Evolutionary conservation across 2,888 invertebrate species (phyloP).

Genomic region (Podotricha telesiphe): DNA sequence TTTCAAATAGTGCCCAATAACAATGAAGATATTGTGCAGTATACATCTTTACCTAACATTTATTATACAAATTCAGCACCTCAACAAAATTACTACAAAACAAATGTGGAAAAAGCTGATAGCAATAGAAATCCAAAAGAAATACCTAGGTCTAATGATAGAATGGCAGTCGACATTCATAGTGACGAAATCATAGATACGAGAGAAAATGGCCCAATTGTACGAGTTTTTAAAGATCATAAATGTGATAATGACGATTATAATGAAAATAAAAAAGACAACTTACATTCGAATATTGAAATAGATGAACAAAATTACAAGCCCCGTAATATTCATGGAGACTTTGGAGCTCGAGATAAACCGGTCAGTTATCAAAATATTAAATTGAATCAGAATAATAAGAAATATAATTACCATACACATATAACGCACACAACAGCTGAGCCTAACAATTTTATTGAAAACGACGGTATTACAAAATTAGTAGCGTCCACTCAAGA

Average conservation of each 20-base stretch:
- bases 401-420: constrained; percentile 65
- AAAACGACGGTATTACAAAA: constrained; percentile 70
- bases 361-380: constrained; percentile 57
- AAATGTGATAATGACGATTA: constrained; percentile 62
- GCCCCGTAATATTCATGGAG: constrained; percentile 56
- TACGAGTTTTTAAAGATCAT: constrained; percentile 72
- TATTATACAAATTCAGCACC: constrained; percentile 47
- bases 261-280: constrained; percentile 51
- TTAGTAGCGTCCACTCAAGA: constrained; percentile 84
- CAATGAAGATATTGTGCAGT: constrained; percentile 45
- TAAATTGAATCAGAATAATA: constrained; percentile 65
- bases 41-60: constrained; percentile 48
- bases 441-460: constrained; percentile 50
- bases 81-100: constrained; percentile 53
- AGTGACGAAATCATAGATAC: constrained; percentile 57
- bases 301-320: constrained; percentile 57
- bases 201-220: constrained; percentile 55
- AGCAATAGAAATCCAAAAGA: constrained; percentile 40
- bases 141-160: constrained; percentile 29
- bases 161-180: constrained; percentile 19
- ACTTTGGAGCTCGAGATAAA: constrained; percentile 63
- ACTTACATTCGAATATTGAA: constrained; percentile 55
- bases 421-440: constrained; percentile 51
- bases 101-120: constrained; percentile 52
- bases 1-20: constrained; percentile 47